These are phyloP conservation scores for Athalia circularis DNA, from an alignment of 2,888 invertebrate genomes.

Conservation along the genomic window DNA sequence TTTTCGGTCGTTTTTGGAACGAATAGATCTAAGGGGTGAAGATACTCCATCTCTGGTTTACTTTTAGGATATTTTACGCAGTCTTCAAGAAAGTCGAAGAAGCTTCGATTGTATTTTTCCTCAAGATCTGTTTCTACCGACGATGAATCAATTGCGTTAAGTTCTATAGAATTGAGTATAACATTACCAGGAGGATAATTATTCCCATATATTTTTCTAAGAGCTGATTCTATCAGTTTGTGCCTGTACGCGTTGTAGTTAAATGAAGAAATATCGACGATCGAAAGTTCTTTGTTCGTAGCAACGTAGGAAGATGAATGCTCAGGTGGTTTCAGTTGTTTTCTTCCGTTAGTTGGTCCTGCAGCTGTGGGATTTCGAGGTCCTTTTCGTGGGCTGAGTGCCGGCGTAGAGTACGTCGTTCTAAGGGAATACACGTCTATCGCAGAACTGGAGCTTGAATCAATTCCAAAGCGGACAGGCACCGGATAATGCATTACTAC, in stretches of 20 bases:
- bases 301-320: conserved; percentile 59
- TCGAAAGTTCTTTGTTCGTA: conserved; percentile 54
- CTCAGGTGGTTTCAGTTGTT: conserved; percentile 48
- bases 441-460: conserved; percentile 61
- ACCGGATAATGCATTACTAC: conserved; percentile 62
- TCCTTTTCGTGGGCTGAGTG: conserved; percentile 42
- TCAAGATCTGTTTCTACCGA: conserved; percentile 44
- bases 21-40: conserved; percentile 66
- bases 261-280: conserved; percentile 60
- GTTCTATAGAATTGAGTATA: conserved; percentile 66
- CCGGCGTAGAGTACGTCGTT: conserved; percentile 58
- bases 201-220: conserved; percentile 63
- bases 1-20: conserved; percentile 53
- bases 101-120: conserved; percentile 57
- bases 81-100: conserved; percentile 62
- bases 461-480: conserved; percentile 48
- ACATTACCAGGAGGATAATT: conserved; percentile 67
- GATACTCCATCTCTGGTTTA: conserved; percentile 53
- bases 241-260: conserved; percentile 64
- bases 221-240: conserved; percentile 61
- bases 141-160: conserved; percentile 59
- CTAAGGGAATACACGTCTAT: conserved; percentile 52
- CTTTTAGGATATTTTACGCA: conserved; percentile 49
- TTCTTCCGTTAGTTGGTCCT: background rate
- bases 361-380: background rate